A percentile compares a stretch with the other conserved stretches of the same genome.
Evolutionary conservation across 1,140 invertebrate species (phyloP).

Genomic region (Chironomus tepperi): DNA sequence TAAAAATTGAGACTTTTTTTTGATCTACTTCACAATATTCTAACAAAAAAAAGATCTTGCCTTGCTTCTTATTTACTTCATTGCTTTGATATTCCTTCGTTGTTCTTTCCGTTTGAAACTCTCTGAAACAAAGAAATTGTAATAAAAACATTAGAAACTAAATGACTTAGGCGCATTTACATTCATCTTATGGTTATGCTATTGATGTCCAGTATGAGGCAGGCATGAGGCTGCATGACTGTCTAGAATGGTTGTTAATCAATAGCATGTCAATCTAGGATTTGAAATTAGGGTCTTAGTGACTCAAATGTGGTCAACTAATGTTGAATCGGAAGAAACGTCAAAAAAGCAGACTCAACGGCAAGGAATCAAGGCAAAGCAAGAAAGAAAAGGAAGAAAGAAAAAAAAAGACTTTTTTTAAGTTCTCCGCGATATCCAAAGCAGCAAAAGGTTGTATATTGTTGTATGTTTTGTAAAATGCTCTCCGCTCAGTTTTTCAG

Average conservation of each 20-base stretch:
- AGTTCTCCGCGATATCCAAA: background rate
- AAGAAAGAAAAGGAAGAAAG: background rate
- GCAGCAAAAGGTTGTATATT: conserved; percentile 7
- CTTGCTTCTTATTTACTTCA: background rate
- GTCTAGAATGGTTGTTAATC: too few relatives aligned
- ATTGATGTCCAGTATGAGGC: too few relatives aligned
- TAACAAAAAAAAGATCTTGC: background rate
- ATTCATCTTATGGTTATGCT: too few relatives aligned
- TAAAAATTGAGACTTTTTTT: background rate
- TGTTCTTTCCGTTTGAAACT: background rate
- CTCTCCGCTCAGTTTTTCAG: conserved; percentile 22
- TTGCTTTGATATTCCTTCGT: background rate
- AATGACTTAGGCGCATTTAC: background rate
- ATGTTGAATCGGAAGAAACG: too few relatives aligned
- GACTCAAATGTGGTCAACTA: too few relatives aligned
- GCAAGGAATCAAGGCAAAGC: background rate
- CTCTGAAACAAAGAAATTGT: background rate
- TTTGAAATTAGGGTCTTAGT: too few relatives aligned
- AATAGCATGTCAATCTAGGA: too few relatives aligned
- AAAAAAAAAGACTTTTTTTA: background rate
- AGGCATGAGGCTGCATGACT: too few relatives aligned
- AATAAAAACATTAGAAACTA: too few relatives aligned
- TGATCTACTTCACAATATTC: background rate
- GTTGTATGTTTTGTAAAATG: conserved; percentile 23
- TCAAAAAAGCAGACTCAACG: background rate